Evolutionary conservation across 2,113 vertebrate species (phyloP).

Genomic region (Phalacrocorax carbo): DNA sequence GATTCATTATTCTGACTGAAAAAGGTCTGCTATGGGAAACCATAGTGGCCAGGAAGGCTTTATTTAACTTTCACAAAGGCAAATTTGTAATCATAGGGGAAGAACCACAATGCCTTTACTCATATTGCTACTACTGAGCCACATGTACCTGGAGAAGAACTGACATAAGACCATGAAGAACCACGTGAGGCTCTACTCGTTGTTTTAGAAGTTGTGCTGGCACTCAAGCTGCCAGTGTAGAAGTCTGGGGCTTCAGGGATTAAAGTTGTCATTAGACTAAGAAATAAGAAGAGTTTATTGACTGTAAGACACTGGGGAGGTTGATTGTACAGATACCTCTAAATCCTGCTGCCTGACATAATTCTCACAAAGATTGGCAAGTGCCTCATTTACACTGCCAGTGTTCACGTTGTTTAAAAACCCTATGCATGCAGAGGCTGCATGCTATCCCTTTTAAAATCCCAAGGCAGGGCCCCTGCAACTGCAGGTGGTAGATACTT

Average conservation of each 20-base stretch:
- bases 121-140: not conserved
- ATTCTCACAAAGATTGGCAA: not conserved
- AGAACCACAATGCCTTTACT: not conserved
- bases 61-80: not conserved
- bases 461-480: not conserved
- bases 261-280: not conserved
- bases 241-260: not conserved
- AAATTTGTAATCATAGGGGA: not conserved
- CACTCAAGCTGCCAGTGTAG: not conserved
- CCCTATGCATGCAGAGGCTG: not conserved
- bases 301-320: not conserved
- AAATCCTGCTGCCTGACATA: not conserved
- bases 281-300: not conserved
- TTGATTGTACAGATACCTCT: not conserved
- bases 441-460: not conserved
- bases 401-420: not conserved
- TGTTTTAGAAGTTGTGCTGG: not conserved
- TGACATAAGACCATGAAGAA: not conserved
- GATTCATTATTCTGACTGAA: not conserved
- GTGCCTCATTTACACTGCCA: not conserved
- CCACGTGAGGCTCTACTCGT: not conserved
- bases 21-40: not conserved
- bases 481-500: conserved; percentile 32
- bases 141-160: not conserved
- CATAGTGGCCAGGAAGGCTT: not conserved